Percentiles rank a stretch among this genome's conserved stretches.
Conservation (phyloP, 2,888 invertebrate species). For the Drosophila merina region DNA sequence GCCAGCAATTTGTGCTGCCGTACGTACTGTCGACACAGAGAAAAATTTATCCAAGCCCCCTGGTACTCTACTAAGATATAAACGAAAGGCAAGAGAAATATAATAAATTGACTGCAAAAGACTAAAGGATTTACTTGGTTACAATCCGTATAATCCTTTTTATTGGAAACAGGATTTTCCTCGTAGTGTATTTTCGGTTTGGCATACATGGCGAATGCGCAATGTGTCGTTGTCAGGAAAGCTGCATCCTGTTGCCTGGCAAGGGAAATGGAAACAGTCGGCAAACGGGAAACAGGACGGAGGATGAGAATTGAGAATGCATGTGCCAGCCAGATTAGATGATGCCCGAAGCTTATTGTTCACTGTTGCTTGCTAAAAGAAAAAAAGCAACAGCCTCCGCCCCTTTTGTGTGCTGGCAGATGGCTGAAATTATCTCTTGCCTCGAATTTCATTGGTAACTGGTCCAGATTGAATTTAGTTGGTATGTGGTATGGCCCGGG, state of each 20-base stretch:
- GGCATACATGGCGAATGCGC: slow-evolving; percentile 65
- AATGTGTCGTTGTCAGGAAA: slow-evolving; percentile 58
- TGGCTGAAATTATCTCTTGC: slow-evolving; percentile 60
- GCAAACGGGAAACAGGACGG: neutral
- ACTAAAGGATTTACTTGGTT: too few relatives aligned
- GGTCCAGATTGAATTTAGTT: slow-evolving; percentile 21
- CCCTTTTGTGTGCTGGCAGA: slow-evolving; percentile 8
- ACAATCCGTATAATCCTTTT: neutral
- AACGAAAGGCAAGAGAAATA: neutral
- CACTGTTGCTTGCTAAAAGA: slow-evolving; percentile 12
- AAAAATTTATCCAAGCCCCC: too few relatives aligned
- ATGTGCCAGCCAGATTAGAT: slow-evolving; percentile 69
- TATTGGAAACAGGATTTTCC: too few relatives aligned
- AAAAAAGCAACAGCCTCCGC: slow-evolving; percentile 22
- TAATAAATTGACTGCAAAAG: too few relatives aligned
- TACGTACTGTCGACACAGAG: slow-evolving; percentile 34
- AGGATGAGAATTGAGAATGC: slow-evolving; percentile 13
- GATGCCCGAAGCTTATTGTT: slow-evolving; percentile 53
- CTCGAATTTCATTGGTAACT: slow-evolving; percentile 40
- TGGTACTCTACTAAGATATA: neutral
- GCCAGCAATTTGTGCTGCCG: slow-evolving; percentile 70
- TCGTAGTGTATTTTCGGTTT: slow-evolving; percentile 13
- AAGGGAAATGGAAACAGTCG: slow-evolving; percentile 1
- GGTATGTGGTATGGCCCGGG: slow-evolving; percentile 2
- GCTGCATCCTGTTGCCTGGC: slow-evolving; percentile 30